Evolutionary conservation across 2,113 vertebrate genomes (phyloP), one percentile per base, ranked within the genome.

Genomic region (Dolichotis patagonum): DNA sequence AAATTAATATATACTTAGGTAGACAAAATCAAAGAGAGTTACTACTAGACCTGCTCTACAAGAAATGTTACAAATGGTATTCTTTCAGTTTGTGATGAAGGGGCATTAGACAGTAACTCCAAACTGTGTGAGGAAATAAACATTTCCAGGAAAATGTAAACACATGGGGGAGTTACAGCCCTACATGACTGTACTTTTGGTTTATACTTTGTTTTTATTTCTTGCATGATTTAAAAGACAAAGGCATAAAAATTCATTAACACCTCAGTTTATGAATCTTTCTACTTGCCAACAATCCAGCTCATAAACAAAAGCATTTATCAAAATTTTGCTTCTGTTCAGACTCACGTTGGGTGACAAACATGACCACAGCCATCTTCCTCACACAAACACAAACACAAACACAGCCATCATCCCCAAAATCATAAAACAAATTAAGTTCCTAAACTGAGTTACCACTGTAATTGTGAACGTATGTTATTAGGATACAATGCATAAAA

Each of bases 211-310:
- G 20, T 88, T 85, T 96, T 83, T 71, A 85, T 46, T 80, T 71
- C 52, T 38, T 84, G 54, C 63, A 71, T 88, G 32, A 94, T 88
- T 49, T 84, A 77, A 62, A 95, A 83, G 17, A 54, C 24, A 88
- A 93, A 54, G 38, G 24, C 52, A 88, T 86, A 56, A 88, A 90
- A 77, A 60, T 46, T 30, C 13, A 77, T 24, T 46, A 46, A 77
- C 28, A 46, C 26, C 26, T 77, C 43, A 77, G 43, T 46, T 77
- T 28, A 77, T 2, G 6, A 77, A 46, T 46, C 13, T 26, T 30
- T 77, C 73, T 46, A 7, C 3, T 46, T 46, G 24, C 41, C 30
- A 77, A 77, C 73, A 77, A 46, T 77, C 28, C 26, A 77, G 24
- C 28, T 77, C 12, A 3, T 26, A 77, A 75, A 75, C 24, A 75